Base-by-base conservation (phyloP, 2,113 vertebrate genomes). In the Salvelinus alpinus region DNA sequence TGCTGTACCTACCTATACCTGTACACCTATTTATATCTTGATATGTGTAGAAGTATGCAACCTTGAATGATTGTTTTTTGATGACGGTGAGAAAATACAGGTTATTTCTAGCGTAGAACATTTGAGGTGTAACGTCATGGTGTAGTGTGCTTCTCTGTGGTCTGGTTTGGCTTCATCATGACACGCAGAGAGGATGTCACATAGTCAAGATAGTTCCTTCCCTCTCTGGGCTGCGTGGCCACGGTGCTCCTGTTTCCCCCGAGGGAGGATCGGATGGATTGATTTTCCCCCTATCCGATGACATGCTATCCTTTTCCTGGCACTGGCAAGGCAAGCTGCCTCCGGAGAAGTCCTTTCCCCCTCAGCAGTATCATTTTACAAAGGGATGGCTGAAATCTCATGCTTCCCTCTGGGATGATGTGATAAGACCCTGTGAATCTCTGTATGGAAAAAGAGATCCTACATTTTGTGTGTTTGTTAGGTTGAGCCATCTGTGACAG, bases 351-450 rank as follows among this genome's bases (percentile, higher is more conserved):
- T 18, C 51, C 51, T 54, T 54, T 54, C 51, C 51, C 16, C 51
- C 5, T 54, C 51, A 54, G 16, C 51, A 14, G 51, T 54, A 54
- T 54, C 51, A 1, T 4, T 85, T 90, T 90, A 86, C 89, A 90
- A 86, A 85, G 74, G 80, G 71, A 81, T 77, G 75, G 84, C 85
- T 84, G 88, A 88, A 90, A 90, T 85, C 85, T 9, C 74, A 90
- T 86, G 87, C 87, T 70, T 85, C 71, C 75, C 78, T 79, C 74
- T 13, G 51, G 3, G 51, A 54, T 76, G 59, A 62, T 5, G 13
- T 74, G 76, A 80, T 78, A 85, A 86, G 70, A 57, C 57, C 79
- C 72, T 81, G 71, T 65, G 87, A 89, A 87, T 85, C 48, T 89
- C 87, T 78, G 73, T 74, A 82, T 65, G 62, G 38, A 44, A 57